Base-by-base conservation (phyloP, 2,797 vertebrate genomes). In the Scomberomorus guttatus region DNA sequence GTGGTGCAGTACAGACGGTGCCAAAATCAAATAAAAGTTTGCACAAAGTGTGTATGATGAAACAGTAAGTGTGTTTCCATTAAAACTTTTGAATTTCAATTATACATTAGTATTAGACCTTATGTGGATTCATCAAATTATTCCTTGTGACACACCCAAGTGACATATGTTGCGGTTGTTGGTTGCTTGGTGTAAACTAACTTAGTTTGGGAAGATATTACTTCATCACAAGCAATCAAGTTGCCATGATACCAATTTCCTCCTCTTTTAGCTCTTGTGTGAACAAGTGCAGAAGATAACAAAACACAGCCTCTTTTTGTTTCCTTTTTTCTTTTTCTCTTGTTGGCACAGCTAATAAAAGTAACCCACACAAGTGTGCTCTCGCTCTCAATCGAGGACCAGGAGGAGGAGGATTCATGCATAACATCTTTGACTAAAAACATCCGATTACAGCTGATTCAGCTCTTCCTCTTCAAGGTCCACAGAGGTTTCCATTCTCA, bases 401-500 rank as follows among this genome's bases (percentile, higher is more conserved):
- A 73, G 6, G 59, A 54, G 65, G 58, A 79, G 63, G 70, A 84
- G 46, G 73, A 76, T 75, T 77, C 78, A 56, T 64, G 76, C 79
- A 62, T 51, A 69, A 85, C 46, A 58, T 75, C 52, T 89, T 66
- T 62, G 39, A 85, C 67, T 80, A 58, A 85, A 83, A 87, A 80
- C 87, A 87, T 81, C 81, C 48, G 55, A 84, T 90, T 88, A 85
- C 54, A 78, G 84, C 80, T 86, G 81, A 90, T 77, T 89, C 89
- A 82, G 81, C 84, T 64, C 73, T 81, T 88, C 77, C 57, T 75
- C 55, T 66, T 77, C 44, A 58, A 77, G 58, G 83, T 77, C 82
- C 73, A 67, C 63, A 48, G 69, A 89, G 84, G 77, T 89, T 89
- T 89, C 83, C 67, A 82, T 79, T 77, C 65, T 78, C 73, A 76